Percentiles rank a stretch among this genome's conserved stretches.
phyloP scores from a whole-genome alignment of 2,888 invertebrate genomes.

The Drosophila limbata region DNA sequence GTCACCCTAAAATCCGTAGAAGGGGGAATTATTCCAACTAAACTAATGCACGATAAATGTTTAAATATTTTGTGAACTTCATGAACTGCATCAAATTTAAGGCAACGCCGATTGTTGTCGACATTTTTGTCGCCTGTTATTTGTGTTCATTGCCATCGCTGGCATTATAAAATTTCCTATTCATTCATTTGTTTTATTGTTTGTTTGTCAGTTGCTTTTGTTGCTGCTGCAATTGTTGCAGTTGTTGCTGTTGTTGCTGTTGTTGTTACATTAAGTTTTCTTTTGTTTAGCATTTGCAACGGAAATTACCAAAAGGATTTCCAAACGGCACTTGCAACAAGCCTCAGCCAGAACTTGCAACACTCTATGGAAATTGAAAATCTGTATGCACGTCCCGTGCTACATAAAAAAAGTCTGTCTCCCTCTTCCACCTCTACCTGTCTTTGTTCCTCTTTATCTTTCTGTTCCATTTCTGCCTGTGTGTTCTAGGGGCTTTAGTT shows the following conservation, averaged over 20 bases:
- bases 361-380: slow-evolving; percentile 63
- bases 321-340: slow-evolving; percentile 28
- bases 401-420: slow-evolving; percentile 1
- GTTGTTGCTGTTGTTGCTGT: slow-evolving; percentile 27
- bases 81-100: neutral
- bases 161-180: slow-evolving; percentile 33
- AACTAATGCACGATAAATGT: too few species aligned
- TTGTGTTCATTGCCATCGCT: slow-evolving; percentile 8
- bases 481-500: neutral
- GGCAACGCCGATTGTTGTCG: slow-evolving; percentile 2
- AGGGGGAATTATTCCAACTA: too few species aligned
- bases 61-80: too few species aligned
- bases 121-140: slow-evolving; percentile 52
- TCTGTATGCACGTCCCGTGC: slow-evolving; percentile 44
- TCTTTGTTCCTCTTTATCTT: neutral
- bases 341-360: slow-evolving; percentile 24
- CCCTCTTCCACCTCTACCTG: neutral
- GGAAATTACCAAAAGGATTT: slow-evolving; percentile 64
- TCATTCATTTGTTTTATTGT: slow-evolving; percentile 60
- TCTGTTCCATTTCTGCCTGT: neutral
- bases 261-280: slow-evolving; percentile 37
- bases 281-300: slow-evolving; percentile 56
- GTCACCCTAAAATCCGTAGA: too few species aligned
- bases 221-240: slow-evolving; percentile 28
- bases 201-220: slow-evolving; percentile 14